Base-by-base conservation (phyloP, 1,140 invertebrate species). In the Aradophagus sp. region DNA sequence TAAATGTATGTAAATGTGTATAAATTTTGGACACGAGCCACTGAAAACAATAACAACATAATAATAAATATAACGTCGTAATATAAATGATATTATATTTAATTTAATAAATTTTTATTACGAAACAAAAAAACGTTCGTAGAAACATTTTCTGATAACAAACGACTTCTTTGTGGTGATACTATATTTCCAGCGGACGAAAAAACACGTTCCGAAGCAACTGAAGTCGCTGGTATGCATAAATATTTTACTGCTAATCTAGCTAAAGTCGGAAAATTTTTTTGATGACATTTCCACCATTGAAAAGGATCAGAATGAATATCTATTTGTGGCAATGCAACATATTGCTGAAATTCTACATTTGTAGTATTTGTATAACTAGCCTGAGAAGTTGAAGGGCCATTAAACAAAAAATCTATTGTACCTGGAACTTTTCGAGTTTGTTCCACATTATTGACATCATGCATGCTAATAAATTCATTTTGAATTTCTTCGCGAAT, bases 141-240 rank as follows among this genome's bases (percentile, higher is more conserved):
- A 17, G 6, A 12, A 1, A 32, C 26, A 45, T 45, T 45, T 10
- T 32, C 16, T 2, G 42, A 19, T 2, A 6, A 1, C 5, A 45
- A 17, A 19, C 27, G 13, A 45, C 16, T 45, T 32, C 44, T 32
- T 23, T 47, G 10, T 4, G 44, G 17, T 13, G 27, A 19, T 5
- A 47, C 31, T 11, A 47, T 47, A 12, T 47, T 47, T 17, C 44
- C 44, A 12, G 44, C 44, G 10, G 44, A 19, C 2, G 44, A 47
- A 13, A 47, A 47, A n/a, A 47, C 44, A 10, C 44, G 16, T 34
- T 47, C 44, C 19, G 31, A 47, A 2, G 44, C 29, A n/a, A 14
- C 31, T n/a, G 44, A 47, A 19, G 44, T 19, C 6, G 44, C 44
- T 7, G 44, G 44, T 19, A 47, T 23, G 34, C 29, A 19, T 19